Evolutionary conservation across 2,113 vertebrate species (phyloP).

Genomic region (Semnornis frantzii): DNA sequence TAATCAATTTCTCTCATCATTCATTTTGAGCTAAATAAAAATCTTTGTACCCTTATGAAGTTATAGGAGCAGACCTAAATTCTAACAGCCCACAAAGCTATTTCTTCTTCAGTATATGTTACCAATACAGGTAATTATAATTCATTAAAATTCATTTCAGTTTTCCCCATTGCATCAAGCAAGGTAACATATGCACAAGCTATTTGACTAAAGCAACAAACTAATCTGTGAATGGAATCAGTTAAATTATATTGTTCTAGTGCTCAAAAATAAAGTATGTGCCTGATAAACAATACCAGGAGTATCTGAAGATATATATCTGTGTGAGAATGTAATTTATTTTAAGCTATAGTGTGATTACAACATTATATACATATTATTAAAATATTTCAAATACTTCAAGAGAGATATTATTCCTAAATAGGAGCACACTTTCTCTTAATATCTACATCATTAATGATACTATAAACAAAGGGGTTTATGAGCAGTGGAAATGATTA

Average conservation of each 20-base stretch:
- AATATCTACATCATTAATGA: not conserved
- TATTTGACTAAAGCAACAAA: slow-evolving; percentile 29
- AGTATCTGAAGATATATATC: not conserved
- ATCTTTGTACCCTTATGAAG: not conserved
- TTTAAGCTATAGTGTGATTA: not conserved
- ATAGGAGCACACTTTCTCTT: not conserved
- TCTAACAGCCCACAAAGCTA: not conserved
- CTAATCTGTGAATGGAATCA: slow-evolving; percentile 14
- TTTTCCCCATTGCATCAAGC: slow-evolving; percentile 40
- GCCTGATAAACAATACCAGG: not conserved
- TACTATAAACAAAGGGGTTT: not conserved
- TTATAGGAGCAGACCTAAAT: not conserved
- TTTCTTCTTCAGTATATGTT: slow-evolving; percentile 22
- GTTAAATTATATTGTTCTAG: slow-evolving; percentile 6
- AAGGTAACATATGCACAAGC: slow-evolving; percentile 9
- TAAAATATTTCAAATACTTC: not conserved
- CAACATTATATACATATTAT: not conserved
- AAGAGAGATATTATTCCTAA: not conserved
- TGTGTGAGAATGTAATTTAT: too few relatives aligned
- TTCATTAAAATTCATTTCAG: slow-evolving; percentile 48
- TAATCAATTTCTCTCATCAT: not conserved
- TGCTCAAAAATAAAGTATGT: not conserved
- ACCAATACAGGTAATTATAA: slow-evolving; percentile 43
- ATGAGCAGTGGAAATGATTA: not conserved
- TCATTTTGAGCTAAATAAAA: slow-evolving; percentile 5